These are phyloP conservation scores for Cheilosia vulpina DNA, from an alignment of 2,888 invertebrate genomes.

Conservation along the genomic window DNA sequence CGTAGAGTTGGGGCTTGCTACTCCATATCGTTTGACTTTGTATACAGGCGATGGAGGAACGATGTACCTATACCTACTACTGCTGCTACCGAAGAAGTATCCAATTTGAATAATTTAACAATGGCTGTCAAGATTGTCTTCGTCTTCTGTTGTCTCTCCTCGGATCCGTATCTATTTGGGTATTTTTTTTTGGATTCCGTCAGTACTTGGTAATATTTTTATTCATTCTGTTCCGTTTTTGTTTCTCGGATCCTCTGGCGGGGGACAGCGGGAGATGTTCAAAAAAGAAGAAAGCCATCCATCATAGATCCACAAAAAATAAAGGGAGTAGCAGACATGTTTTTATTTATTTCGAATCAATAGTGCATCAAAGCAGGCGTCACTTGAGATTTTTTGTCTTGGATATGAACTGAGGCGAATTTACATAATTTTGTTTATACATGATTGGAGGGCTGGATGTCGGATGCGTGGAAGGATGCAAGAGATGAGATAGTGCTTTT, in stretches of 20 bases:
- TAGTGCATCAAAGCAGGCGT: conserved; percentile 71
- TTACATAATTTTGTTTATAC: conserved; percentile 69
- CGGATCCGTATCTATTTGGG: conserved; percentile 30
- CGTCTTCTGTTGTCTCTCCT: conserved; percentile 63
- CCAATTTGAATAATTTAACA: conserved; percentile 75
- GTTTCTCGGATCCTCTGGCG: conserved; percentile 7
- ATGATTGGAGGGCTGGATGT: conserved; percentile 22
- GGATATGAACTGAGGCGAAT: conserved; percentile 58
- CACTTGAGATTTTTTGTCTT: conserved; percentile 60
- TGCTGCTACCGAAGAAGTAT: conserved; percentile 71
- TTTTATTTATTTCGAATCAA: conserved; percentile 57
- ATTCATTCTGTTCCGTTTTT: conserved; percentile 29
- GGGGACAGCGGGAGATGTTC: neutral
- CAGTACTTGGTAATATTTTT: conserved; percentile 55
- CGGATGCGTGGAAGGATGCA: conserved; percentile 27
- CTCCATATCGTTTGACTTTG: conserved; percentile 63
- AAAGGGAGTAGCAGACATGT: conserved; percentile 50
- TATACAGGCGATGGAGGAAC: neutral
- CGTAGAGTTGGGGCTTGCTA: conserved; percentile 47
- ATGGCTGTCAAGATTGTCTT: conserved; percentile 75
- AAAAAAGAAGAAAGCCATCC: conserved; percentile 55
- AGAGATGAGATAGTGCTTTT: conserved; percentile 49
- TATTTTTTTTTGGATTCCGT: conserved; percentile 40
- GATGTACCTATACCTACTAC: neutral
- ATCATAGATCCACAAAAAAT: conserved; percentile 59